phyloP scores from a whole-genome alignment of 2,888 invertebrate species.

The Melipona bicolor region DNA sequence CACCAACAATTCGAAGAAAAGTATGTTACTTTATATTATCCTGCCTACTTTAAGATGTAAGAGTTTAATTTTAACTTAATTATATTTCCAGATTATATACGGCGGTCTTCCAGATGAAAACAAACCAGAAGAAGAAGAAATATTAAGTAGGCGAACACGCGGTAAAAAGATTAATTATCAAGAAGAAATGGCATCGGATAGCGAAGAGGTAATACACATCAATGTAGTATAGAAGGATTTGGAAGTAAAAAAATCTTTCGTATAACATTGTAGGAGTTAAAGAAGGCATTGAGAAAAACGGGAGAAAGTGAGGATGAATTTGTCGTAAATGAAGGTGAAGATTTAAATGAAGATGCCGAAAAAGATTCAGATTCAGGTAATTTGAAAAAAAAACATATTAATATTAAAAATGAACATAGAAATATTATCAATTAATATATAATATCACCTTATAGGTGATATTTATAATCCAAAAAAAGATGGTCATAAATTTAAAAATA shows the following conservation, averaged over 20 bases:
- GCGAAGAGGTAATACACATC: slow-evolving; percentile 87
- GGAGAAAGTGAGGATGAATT: slow-evolving; percentile 85
- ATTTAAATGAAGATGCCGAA: slow-evolving; percentile 83
- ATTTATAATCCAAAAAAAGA: slow-evolving; percentile 81
- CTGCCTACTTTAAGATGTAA: background rate
- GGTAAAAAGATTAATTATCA: slow-evolving; percentile 91
- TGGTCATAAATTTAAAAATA: slow-evolving; percentile 75
- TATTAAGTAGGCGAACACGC: slow-evolving; percentile 88
- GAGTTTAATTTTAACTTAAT: slow-evolving; percentile 7
- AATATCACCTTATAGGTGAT: slow-evolving; percentile 74
- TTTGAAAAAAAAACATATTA: slow-evolving; percentile 7
- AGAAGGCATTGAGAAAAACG: slow-evolving; percentile 83
- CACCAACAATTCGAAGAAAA: slow-evolving; percentile 63
- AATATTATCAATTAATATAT: slow-evolving; percentile 1
- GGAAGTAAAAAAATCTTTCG: background rate
- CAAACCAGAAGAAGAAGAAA: slow-evolving; percentile 85
- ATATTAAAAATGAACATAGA: background rate
- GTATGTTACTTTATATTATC: slow-evolving; percentile 40
- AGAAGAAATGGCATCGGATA: slow-evolving; percentile 90
- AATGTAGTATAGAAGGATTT: slow-evolving; percentile 1
- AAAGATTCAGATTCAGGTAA: slow-evolving; percentile 83
- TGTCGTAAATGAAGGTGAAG: slow-evolving; percentile 85
- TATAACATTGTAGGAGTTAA: slow-evolving; percentile 80
- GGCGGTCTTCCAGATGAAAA: slow-evolving; percentile 83
- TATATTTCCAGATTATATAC: slow-evolving; percentile 78